Evolutionary conservation across 2,113 vertebrate species (phyloP), one percentile per base, ranked within the genome.

Genomic region (Plectropomus leopardus): DNA sequence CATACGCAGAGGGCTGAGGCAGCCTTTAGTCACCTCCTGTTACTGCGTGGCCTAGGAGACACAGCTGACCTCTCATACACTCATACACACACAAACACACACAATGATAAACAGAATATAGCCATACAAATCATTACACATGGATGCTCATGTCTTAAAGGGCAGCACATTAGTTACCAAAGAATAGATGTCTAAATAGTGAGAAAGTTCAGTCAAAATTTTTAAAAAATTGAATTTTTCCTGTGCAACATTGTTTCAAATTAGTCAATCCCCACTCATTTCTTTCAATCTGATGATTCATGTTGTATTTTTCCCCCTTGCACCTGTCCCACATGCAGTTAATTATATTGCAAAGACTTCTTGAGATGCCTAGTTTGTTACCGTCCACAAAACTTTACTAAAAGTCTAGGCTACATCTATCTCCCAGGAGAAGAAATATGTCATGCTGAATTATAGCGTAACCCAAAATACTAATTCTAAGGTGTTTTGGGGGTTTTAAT

Each of bases 21-120:
- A 88, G 91, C 85, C 85, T 85, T 86, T 76, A 91, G 91, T 94
- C 91, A 88, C 80, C 68, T 88, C 77, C 45, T 85, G 89, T 92
- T 89, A 92, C 80, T 78, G 77, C 79, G 30, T 40, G 68, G 58
- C 73, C 47, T 40, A 24, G n/a, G 63, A 86, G 68, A 86, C 76
- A 63, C 53, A 19, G 36, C 50, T 87, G 86, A 89, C 89, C 89
- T 82, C 84, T 71, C 63, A 67, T 64, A 72, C 48, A 42, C 82
- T 73, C 53, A 47, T 55, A 72, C 36, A 59, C 26, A 28, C 30
- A 67, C 51, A 19, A 0, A 2, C 60, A 50, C 19, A 68, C 40
- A 45, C 7, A 75, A 40, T 48, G 30, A 59, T 34, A 59, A 23
- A 10, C 8, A 10, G 63, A 13, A 42, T 47, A 19, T 36, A 32